These are phyloP conservation scores for Zeus faber DNA, from an alignment of 2,113 vertebrate species.

Conservation along the genomic window DNA sequence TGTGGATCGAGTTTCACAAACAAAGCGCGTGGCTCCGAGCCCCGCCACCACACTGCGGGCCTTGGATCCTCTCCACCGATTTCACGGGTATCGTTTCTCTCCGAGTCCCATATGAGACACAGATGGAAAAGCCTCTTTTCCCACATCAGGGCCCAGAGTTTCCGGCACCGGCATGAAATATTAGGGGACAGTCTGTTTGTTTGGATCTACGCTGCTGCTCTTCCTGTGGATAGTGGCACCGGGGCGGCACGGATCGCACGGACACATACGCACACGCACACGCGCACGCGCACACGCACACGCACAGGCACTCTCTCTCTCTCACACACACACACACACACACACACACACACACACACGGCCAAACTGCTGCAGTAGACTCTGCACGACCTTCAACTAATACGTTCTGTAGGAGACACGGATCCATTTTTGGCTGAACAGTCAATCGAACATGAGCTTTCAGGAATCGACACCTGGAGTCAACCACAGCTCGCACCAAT, in stretches of 20 bases:
- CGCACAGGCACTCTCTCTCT: not conserved
- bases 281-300: not conserved
- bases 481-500: no score
- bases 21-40: constrained; percentile 32
- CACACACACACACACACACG: not conserved
- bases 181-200: not conserved
- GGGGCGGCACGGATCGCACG: not conserved
- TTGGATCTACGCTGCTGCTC: not conserved
- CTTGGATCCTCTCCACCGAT: constrained; percentile 33
- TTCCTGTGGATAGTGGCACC: not conserved
- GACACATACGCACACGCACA: not conserved
- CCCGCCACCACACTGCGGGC: constrained; percentile 21
- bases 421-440: no score
- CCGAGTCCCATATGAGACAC: constrained; percentile 42
- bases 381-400: not conserved
- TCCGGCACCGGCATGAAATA: not conserved
- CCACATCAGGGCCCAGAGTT: constrained; percentile 44
- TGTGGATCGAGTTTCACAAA: constrained; percentile 30
- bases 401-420: no score
- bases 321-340: constrained; percentile 8
- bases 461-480: no score
- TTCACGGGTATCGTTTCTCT: constrained; percentile 57
- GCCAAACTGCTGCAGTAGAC: not conserved
- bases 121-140: constrained; percentile 59
- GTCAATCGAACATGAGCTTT: no score